A percentile compares a stretch with the other conserved stretches of the same genome.
phyloP scores from a whole-genome alignment of 1,140 invertebrate species.

The Sinonovacula constricta region DNA sequence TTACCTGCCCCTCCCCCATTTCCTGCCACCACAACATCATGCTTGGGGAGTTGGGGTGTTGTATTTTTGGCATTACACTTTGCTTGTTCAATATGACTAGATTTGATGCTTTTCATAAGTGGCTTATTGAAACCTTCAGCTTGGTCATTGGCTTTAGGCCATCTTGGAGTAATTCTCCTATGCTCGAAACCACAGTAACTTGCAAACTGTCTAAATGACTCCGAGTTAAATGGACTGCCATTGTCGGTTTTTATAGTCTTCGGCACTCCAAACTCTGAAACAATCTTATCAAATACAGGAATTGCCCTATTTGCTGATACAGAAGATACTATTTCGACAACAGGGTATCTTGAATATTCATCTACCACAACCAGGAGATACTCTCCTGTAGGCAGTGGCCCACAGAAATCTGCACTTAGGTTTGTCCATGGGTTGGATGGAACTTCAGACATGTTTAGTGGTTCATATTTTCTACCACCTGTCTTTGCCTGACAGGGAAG shows the following conservation, averaged over 20 bases:
- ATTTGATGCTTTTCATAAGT: no score
- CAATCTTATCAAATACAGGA: no score
- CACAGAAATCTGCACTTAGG: conserved; percentile 58
- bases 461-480: no score
- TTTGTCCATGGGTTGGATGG: conserved; percentile 56
- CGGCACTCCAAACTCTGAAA: conserved; percentile 53
- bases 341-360: conserved; percentile 61
- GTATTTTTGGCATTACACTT: no score
- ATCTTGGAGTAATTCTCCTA: conserved; percentile 49
- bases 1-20: no score
- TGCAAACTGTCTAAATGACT: conserved; percentile 38
- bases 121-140: conserved; percentile 47
- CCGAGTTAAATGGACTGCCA: conserved; percentile 54
- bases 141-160: conserved; percentile 53
- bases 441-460: no score
- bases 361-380: conserved; percentile 57
- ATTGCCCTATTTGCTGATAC: conserved; percentile 26
- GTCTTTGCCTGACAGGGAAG: no score
- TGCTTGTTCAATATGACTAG: conserved; percentile 31
- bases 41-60: no score
- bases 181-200: conserved; percentile 42
- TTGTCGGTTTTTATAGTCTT: conserved; percentile 52
- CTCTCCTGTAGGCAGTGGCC: conserved; percentile 54
- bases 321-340: conserved; percentile 42
- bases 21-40: no score